Evolutionary conservation across 2,113 vertebrate species (phyloP).

Genomic region (Lophochroa leadbeateri): DNA sequence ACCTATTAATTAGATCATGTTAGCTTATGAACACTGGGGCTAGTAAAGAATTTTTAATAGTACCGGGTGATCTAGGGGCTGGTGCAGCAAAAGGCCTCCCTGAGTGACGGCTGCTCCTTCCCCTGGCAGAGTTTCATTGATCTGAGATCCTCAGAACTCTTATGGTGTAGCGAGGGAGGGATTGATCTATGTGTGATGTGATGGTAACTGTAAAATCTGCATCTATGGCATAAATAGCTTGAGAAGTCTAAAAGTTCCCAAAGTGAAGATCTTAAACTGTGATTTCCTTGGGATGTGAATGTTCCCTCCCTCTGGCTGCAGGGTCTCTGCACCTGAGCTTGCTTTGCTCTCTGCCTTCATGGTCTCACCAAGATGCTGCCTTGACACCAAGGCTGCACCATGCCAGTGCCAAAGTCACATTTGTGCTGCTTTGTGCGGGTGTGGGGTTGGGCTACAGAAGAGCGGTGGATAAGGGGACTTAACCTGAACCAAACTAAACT

Average conservation of each 20-base stretch:
- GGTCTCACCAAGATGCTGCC: not conserved
- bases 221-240: not conserved
- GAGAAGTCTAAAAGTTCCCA: not conserved
- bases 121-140: not conserved
- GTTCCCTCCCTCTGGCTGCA: not conserved
- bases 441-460: not conserved
- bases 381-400: not conserved
- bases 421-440: not conserved
- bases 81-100: not conserved
- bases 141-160: not conserved
- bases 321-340: accelerated
- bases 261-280: not conserved
- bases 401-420: not conserved
- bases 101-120: not conserved
- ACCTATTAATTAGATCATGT: not conserved
- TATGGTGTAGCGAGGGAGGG: accelerated
- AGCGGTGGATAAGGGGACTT: not conserved
- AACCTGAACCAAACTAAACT: not conserved
- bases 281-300: not conserved
- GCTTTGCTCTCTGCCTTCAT: accelerated
- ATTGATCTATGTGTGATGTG: not conserved
- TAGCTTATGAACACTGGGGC: not conserved
- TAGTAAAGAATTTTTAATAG: not conserved
- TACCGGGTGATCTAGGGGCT: not conserved
- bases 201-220: not conserved